phyloP scores from a whole-genome alignment of 1,140 invertebrate species.

The Apis laboriosa region DNA sequence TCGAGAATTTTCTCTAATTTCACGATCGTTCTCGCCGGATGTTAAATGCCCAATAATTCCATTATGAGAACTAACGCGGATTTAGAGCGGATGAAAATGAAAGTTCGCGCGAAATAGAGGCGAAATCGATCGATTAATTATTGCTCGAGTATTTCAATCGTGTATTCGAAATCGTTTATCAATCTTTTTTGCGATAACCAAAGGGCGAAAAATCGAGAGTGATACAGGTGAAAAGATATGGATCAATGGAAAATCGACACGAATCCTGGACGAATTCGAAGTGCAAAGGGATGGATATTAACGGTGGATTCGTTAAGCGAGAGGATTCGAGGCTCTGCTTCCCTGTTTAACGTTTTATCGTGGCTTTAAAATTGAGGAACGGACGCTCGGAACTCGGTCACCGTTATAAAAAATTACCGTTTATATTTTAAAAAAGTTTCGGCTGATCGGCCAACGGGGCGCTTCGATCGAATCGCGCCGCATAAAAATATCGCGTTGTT shows the following conservation, averaged over 20 bases:
- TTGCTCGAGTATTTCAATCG: too few relatives aligned
- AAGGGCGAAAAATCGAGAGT: background rate
- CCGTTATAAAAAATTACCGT: slow-evolving; percentile 9
- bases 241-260: background rate
- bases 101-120: too few relatives aligned
- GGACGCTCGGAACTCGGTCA: slow-evolving; percentile 3
- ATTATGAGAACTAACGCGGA: too few relatives aligned
- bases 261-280: background rate
- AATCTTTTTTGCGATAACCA: background rate
- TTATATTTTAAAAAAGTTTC: slow-evolving; percentile 12
- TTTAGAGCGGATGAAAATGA: too few relatives aligned
- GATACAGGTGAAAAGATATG: background rate
- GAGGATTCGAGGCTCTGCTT: background rate
- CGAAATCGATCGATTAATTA: too few relatives aligned
- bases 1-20: background rate
- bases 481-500: background rate
- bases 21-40: background rate
- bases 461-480: background rate
- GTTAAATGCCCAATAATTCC: too few relatives aligned
- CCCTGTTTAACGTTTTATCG: slow-evolving; percentile 22
- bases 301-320: slow-evolving; percentile 8
- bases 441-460: background rate
- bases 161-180: background rate
- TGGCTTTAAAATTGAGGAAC: background rate
- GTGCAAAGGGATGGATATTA: slow-evolving; percentile 22